phyloP scores from a whole-genome alignment of 2,797 vertebrate genomes.

The Oreochromis grahami region DNA sequence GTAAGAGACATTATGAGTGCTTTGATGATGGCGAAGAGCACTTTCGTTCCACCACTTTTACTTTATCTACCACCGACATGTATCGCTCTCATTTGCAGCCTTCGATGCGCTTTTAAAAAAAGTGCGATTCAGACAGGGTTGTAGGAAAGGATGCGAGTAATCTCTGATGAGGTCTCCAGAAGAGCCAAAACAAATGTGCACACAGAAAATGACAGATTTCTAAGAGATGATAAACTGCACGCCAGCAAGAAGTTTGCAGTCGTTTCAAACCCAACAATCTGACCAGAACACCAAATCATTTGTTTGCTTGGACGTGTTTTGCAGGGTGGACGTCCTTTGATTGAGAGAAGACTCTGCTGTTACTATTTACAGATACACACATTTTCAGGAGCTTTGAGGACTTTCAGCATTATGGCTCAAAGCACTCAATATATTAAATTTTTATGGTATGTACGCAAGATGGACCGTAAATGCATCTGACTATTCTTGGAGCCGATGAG shows the following conservation, averaged over 20 bases:
- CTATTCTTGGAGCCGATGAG: neutral
- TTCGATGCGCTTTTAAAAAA: neutral
- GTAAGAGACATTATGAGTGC: neutral
- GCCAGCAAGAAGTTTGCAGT: neutral
- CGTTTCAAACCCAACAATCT: neutral
- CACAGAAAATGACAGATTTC: neutral
- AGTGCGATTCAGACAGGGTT: neutral
- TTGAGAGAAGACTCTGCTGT: neutral
- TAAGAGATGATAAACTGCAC: neutral
- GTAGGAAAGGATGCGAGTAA: neutral
- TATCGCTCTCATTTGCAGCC: fast-evolving
- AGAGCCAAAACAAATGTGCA: neutral
- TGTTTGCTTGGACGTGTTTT: neutral
- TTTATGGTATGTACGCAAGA: neutral
- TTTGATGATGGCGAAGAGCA: neutral
- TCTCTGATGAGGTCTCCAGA: neutral
- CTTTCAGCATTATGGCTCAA: neutral
- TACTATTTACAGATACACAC: neutral
- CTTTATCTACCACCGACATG: neutral
- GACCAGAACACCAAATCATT: neutral
- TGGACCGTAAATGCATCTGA: neutral
- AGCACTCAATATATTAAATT: neutral
- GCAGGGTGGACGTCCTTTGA: neutral
- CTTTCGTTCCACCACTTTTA: neutral
- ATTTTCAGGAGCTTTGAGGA: neutral